A percentile compares a stretch with the other conserved stretches of the same genome.
These are phyloP conservation scores for Muscicapa adusta DNA, from an alignment of 2,113 vertebrate species.

Conservation along the genomic window DNA sequence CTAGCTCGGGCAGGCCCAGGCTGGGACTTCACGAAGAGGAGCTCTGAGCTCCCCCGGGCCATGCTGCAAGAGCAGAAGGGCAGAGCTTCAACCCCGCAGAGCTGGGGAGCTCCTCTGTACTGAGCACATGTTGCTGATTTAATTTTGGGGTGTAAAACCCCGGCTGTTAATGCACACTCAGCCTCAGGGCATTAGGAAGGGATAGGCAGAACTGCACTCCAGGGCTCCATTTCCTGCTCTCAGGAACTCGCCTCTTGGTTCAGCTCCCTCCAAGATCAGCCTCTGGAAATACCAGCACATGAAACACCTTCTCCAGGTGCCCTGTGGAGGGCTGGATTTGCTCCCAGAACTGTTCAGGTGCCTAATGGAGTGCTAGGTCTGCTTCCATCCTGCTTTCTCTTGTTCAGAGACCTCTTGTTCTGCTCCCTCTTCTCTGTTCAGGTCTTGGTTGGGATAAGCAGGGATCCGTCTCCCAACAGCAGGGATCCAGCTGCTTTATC, in stretches of 20 bases:
- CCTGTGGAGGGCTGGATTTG: background rate
- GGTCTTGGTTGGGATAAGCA: background rate
- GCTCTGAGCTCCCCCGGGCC: fast-evolving
- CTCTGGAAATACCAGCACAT: background rate
- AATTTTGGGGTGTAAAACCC: background rate
- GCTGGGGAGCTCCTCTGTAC: background rate
- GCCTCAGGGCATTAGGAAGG: background rate
- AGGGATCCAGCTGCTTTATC: background rate
- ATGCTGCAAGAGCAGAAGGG: background rate
- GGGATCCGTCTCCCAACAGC: background rate
- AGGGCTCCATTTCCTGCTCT: background rate
- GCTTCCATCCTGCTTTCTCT: background rate
- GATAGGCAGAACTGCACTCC: too few relatives aligned
- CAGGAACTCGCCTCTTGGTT: background rate
- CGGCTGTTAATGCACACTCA: fast-evolving
- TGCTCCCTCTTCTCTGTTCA: background rate
- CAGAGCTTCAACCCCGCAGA: background rate
- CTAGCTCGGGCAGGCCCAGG: background rate
- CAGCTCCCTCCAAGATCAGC: background rate
- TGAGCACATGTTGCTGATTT: fast-evolving
- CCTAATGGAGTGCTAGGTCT: background rate
- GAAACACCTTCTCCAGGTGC: background rate
- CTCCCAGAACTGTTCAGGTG: background rate
- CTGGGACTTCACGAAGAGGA: background rate
- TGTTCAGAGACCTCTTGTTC: background rate